Evolutionary conservation across 2,797 vertebrate genomes (phyloP).

Genomic region (Margarornis squamiger): DNA sequence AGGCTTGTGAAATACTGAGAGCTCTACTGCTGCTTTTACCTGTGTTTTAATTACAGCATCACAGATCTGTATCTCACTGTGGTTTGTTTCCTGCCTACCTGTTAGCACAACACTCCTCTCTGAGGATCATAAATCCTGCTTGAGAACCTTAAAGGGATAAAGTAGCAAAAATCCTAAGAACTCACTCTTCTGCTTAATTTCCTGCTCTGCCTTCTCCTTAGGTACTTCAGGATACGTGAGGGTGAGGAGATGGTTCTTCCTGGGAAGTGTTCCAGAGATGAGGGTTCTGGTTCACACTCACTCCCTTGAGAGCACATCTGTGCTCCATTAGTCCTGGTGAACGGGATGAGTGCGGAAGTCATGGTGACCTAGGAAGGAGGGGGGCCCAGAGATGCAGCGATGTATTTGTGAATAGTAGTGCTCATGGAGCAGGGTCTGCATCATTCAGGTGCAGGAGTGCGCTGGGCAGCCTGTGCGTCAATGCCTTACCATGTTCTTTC

Average conservation of each 20-base stretch:
- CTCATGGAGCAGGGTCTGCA: neutral
- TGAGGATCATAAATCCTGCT: neutral
- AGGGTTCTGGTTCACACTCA: neutral
- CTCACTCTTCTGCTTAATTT: neutral
- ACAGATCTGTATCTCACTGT: neutral
- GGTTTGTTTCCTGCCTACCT: constrained; percentile 7
- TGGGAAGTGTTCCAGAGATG: neutral
- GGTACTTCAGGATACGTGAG: constrained; percentile 32
- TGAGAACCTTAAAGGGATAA: neutral
- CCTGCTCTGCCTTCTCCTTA: neutral
- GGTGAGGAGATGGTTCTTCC: constrained; percentile 40
- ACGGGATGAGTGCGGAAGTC: neutral
- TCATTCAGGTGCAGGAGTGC: neutral
- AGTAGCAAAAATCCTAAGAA: neutral
- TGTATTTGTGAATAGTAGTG: neutral
- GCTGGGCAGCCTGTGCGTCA: fast-evolving
- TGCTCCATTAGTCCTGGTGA: constrained; percentile 39
- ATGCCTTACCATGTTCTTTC: neutral
- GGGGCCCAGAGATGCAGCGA: neutral
- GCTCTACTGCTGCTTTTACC: neutral
- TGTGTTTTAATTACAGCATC: constrained; percentile 11
- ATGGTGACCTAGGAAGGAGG: constrained; percentile 3
- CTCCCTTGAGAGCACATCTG: constrained; percentile 42
- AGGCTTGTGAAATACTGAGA: neutral
- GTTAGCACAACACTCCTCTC: neutral